These are phyloP conservation scores for Nebria salina DNA, from an alignment of 2,888 invertebrate species.

Conservation along the genomic window DNA sequence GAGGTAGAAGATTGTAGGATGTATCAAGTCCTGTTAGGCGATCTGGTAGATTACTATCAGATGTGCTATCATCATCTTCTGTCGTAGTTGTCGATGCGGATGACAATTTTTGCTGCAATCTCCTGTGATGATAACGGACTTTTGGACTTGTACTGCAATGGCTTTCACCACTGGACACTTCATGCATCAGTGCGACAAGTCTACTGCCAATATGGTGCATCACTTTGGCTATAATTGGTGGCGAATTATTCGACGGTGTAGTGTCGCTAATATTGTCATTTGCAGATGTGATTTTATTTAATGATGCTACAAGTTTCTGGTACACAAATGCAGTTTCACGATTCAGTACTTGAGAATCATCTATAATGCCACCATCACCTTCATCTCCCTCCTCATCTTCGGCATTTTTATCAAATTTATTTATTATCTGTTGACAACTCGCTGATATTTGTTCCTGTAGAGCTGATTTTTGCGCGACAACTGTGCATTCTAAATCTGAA, in stretches of 20 bases:
- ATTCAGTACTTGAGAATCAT: conserved; percentile 66
- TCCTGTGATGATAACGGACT: conserved; percentile 68
- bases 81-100: conserved; percentile 72
- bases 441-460: conserved; percentile 87
- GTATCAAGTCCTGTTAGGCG: conserved; percentile 62
- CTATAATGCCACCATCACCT: conserved; percentile 64
- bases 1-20: conserved; percentile 69
- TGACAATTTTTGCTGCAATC: conserved; percentile 68
- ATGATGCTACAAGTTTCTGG: conserved; percentile 83
- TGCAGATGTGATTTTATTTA: conserved; percentile 78
- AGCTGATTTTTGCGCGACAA: conserved; percentile 72
- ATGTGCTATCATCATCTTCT: conserved; percentile 78
- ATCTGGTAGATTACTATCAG: conserved; percentile 66
- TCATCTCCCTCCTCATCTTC: conserved; percentile 69
- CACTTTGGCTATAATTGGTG: conserved; percentile 87
- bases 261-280: conserved; percentile 58
- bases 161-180: conserved; percentile 82
- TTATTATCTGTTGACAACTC: conserved; percentile 88
- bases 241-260: conserved; percentile 69
- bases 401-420: conserved; percentile 77
- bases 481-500: conserved; percentile 80
- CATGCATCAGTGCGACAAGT: conserved; percentile 89
- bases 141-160: conserved; percentile 72
- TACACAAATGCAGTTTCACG: conserved; percentile 89
- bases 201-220: conserved; percentile 92